Base-by-base conservation (phyloP, 2,888 invertebrate genomes). In the Drosophila cyrtoloma region DNA sequence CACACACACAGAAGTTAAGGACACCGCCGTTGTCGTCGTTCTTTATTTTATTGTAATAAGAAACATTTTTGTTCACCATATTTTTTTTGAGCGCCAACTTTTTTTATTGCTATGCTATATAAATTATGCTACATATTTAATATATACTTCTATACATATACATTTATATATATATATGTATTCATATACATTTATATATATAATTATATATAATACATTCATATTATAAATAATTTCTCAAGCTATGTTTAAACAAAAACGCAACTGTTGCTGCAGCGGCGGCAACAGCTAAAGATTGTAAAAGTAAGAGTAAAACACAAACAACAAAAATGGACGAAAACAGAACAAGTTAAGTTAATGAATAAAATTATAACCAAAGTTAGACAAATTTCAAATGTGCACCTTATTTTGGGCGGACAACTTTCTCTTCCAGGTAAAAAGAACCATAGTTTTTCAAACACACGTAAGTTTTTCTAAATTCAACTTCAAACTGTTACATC, bases 331-430 rank as follows among this genome's bases (percentile, higher is more conserved):
- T 71, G 62, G 68, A 71, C 58, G 66, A 53, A 44, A 32, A 39
- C 58, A 66, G 76, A 86, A 75, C 84, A 86, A 88, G 80, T 82
- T 88, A 88, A 86, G 89, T 84, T 86, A 84, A 85, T 81, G 77
- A 86, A 86, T 88, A 88, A 86, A 86, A 86, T 77, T 88, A 86
- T 88, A 86, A 86, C 86, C 86, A 86, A 86, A 86, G 89, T 86
- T 86, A 86, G 82, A 88, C 70, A 86, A 87, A 72, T 28, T 32
- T 37, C 28, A 37, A 50, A n/a, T 53, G 35, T 55, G 57, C 12
- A 44, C 5, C n/a, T 44, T 44, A 47, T 47, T 47, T 47, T 16
- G 16, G 16, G 22, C 5, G 4, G 16, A 2, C 10, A 26, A 9
- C 22, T 22, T 47, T 10, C 10, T 44, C 12, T 44, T 44, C 5